Percentiles rank a stretch among this genome's conserved stretches.
phyloP scores from a whole-genome alignment of 2,797 vertebrate species.

The Fistularia commersonii region DNA sequence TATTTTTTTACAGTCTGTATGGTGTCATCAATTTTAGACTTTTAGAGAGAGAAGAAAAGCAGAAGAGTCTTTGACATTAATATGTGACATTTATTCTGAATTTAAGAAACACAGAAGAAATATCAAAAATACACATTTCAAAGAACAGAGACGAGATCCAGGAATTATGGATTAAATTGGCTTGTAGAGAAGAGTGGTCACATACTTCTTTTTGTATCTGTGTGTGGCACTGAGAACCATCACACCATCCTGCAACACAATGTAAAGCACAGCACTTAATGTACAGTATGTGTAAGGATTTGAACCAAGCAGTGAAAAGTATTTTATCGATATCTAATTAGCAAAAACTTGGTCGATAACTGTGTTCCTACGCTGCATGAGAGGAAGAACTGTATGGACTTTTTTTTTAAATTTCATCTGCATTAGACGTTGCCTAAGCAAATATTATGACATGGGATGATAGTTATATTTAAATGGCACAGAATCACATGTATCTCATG shows the following conservation, averaged over 20 bases:
- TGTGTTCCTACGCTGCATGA: too few species aligned
- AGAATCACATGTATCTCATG: too few species aligned
- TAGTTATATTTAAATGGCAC: too few species aligned
- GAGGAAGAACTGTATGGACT: too few species aligned
- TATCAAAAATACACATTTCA: slow-evolving; percentile 3
- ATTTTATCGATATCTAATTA: background rate
- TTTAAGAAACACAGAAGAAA: slow-evolving; percentile 6
- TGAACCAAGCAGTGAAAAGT: background rate
- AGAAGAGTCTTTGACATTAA: too few species aligned
- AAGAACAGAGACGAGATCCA: background rate
- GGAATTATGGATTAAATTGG: slow-evolving; percentile 79
- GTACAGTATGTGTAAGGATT: too few species aligned
- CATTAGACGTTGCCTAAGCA: too few species aligned
- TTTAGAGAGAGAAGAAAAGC: too few species aligned
- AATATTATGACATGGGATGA: too few species aligned
- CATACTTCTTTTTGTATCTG: slow-evolving; percentile 96
- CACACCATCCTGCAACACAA: slow-evolving; percentile 86
- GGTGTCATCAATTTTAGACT: too few species aligned
- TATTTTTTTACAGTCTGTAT: too few species aligned
- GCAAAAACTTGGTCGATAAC: background rate
- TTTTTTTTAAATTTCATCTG: too few species aligned
- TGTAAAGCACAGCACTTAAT: background rate
- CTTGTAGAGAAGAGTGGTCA: slow-evolving; percentile 96
- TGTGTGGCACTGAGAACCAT: slow-evolving; percentile 98
- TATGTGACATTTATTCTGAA: background rate